Conservation (phyloP, 2,888 invertebrate species). For the Watsonalla cultraria region DNA sequence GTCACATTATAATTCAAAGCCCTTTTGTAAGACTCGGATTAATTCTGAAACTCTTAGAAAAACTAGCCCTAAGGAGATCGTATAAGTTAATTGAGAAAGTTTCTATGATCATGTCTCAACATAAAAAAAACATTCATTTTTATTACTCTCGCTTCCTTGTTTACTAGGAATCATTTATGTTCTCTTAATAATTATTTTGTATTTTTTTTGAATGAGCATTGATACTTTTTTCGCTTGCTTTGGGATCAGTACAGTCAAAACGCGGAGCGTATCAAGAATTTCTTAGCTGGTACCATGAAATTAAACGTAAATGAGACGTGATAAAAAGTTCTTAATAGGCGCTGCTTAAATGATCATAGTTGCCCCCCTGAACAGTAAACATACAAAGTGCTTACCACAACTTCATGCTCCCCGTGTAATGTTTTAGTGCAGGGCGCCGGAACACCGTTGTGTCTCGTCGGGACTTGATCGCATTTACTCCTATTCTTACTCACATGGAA, state of each 20-base stretch:
- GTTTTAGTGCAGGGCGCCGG: conserved; percentile 60
- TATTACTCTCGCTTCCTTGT: no score
- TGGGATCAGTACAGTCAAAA: no score
- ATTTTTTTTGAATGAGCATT: no score
- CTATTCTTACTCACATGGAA: conserved; percentile 92
- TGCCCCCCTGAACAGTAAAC: neutral
- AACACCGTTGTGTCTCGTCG: conserved; percentile 55
- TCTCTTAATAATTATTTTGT: no score
- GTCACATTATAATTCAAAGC: no score
- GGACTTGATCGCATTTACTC: conserved; percentile 73
- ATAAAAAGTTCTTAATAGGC: no score
- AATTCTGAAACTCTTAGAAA: neutral
- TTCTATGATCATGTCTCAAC: neutral
- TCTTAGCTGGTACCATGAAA: no score
- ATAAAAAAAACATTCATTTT: neutral
- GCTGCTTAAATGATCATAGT: no score
- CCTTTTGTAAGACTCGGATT: neutral
- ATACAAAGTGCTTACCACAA: conserved; percentile 38
- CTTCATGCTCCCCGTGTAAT: conserved; percentile 47
- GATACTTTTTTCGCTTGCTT: no score
- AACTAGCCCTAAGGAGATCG: neutral
- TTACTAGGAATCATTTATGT: no score
- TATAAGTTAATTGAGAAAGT: neutral
- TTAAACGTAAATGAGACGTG: no score
- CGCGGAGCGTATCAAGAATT: no score